Conservation (phyloP, 2,888 invertebrate genomes). For the Drosophila picticornis region DNA sequence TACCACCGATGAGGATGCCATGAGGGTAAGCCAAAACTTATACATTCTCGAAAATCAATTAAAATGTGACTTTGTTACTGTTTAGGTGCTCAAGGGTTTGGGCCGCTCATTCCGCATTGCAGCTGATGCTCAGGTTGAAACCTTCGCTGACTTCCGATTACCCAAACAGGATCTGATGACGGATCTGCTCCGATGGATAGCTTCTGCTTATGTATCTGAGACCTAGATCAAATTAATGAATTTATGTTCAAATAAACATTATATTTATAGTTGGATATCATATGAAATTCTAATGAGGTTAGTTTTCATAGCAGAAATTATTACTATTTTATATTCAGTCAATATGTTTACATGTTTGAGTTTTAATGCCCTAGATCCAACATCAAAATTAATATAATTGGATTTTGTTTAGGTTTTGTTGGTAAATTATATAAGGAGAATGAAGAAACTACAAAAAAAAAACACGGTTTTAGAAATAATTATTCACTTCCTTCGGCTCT, state of each 20-base stretch:
- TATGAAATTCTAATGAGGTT: not conserved
- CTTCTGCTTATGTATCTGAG: conserved; percentile 64
- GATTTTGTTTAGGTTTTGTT: not conserved
- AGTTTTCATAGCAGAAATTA: not conserved
- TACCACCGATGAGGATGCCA: conserved; percentile 95
- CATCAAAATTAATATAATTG: not conserved
- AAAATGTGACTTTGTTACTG: not conserved
- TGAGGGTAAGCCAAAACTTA: conserved; percentile 87
- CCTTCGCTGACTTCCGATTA: conserved; percentile 89
- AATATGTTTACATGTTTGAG: not conserved
- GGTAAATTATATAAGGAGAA: not conserved
- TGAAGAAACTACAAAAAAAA: too few relatives aligned
- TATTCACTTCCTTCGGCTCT: not conserved
- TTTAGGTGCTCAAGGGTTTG: conserved; percentile 89
- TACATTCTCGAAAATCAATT: not conserved
- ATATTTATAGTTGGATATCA: not conserved
- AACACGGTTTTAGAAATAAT: not conserved
- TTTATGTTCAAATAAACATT: conserved; percentile 8
- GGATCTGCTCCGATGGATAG: conserved; percentile 90
- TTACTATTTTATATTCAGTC: not conserved
- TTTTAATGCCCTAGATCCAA: not conserved
- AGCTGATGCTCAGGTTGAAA: conserved; percentile 88
- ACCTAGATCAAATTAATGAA: conserved; percentile 6
- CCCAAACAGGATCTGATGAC: conserved; percentile 90
- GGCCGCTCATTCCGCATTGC: conserved; percentile 92